Conservation (phyloP, 2,888 invertebrate genomes). For the Masnerella sp. region DNA sequence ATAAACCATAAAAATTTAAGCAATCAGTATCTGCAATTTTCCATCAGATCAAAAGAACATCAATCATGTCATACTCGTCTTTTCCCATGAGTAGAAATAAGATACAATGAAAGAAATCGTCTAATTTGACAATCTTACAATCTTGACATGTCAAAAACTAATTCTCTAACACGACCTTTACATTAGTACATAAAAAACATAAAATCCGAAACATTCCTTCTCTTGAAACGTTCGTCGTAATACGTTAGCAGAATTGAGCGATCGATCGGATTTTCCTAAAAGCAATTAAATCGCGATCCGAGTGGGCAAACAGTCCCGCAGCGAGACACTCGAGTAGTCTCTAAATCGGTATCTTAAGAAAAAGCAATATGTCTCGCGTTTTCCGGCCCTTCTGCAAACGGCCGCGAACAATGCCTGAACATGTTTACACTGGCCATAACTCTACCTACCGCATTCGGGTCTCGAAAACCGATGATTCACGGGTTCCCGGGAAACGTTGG, state of each 20-base stretch:
- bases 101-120: no score
- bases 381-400: slow-evolving; percentile 19
- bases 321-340: background rate
- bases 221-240: background rate
- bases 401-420: slow-evolving; percentile 37
- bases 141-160: no score
- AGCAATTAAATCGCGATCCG: slow-evolving; percentile 16
- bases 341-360: slow-evolving; percentile 21
- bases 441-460: slow-evolving; percentile 40
- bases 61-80: no score
- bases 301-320: background rate
- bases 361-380: slow-evolving; percentile 22
- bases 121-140: no score
- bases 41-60: no score
- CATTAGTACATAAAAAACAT: no score
- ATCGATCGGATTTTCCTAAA: background rate
- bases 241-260: background rate
- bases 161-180: no score
- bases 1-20: no score
- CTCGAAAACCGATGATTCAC: slow-evolving; percentile 42
- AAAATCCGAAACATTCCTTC: slow-evolving; percentile 1
- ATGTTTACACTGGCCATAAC: slow-evolving; percentile 38
- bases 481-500: slow-evolving; percentile 20
- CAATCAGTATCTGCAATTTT: no score
- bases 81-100: no score